Percentiles rank a stretch among this genome's conserved stretches.
These are phyloP conservation scores for Danio rerio DNA, from an alignment of 2,113 vertebrate species.

Conservation along the genomic window GRCz12tu NC_133180.1:19854001-19854500, in stretches of 20 bases:
- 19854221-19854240: conserved; percentile 10
- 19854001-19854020: conserved; percentile 78
- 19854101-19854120: conserved; percentile 32
- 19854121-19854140: conserved; percentile 60
- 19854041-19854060: conserved; percentile 65
- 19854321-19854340: too few species aligned
- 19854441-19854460: background rate
- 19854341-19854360: too few species aligned
- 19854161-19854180: background rate
- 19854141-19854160: conserved; percentile 52
- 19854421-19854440: too few species aligned
- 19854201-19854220: background rate
- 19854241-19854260: background rate
- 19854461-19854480: background rate
- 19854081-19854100: conserved; percentile 70
- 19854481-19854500: conserved; percentile 6
- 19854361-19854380: too few species aligned
- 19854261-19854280: background rate
- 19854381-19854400: too few species aligned
- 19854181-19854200: background rate
- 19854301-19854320: conserved; percentile 3
- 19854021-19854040: conserved; percentile 65
- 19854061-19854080: conserved; percentile 73
- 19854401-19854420: too few species aligned
- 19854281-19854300: conserved; percentile 26